phyloP scores from a whole-genome alignment of 2,888 invertebrate species.

The Phyllotreta striolata region DNA sequence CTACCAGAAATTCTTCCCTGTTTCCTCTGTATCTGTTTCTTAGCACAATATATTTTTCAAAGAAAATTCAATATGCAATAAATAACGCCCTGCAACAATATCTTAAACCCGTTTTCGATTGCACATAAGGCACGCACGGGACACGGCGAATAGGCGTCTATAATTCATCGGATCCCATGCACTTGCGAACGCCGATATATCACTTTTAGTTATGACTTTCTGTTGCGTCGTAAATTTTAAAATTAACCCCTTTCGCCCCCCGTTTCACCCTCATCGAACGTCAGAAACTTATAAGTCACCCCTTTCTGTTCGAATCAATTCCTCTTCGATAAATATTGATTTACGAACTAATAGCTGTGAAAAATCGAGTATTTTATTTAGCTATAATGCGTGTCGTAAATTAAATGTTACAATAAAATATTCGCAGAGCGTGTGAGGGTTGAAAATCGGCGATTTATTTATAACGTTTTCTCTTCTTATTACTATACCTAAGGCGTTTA shows the following conservation, averaged over 20 bases:
- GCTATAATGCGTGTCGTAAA: conserved; percentile 58
- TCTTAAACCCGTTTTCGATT: conserved; percentile 41
- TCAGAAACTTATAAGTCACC: conserved; percentile 33
- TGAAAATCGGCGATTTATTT: conserved; percentile 1
- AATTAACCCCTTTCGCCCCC: conserved; percentile 39
- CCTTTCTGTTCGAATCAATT: conserved; percentile 53
- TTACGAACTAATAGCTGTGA: conserved; percentile 57
- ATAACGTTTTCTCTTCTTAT: neutral
- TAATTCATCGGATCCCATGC: conserved; percentile 51
- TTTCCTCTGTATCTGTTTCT: too few relatives aligned
- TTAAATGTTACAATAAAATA: conserved; percentile 42
- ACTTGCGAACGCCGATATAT: conserved; percentile 53
- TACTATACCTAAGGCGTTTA: too few relatives aligned
- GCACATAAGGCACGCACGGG: conserved; percentile 41
- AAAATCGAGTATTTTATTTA: conserved; percentile 57
- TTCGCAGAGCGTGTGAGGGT: conserved; percentile 6
- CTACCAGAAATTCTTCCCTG: neutral
- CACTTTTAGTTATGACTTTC: conserved; percentile 45
- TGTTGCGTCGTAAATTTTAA: conserved; percentile 55
- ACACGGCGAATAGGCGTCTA: conserved; percentile 17
- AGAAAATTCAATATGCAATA: conserved; percentile 30
- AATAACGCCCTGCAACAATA: conserved; percentile 36
- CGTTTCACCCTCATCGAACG: conserved; percentile 18
- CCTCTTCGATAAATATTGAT: conserved; percentile 59
- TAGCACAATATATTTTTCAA: neutral